Evolutionary conservation across 2,797 vertebrate species (phyloP).

Genomic region (Channallabes apus): DNA sequence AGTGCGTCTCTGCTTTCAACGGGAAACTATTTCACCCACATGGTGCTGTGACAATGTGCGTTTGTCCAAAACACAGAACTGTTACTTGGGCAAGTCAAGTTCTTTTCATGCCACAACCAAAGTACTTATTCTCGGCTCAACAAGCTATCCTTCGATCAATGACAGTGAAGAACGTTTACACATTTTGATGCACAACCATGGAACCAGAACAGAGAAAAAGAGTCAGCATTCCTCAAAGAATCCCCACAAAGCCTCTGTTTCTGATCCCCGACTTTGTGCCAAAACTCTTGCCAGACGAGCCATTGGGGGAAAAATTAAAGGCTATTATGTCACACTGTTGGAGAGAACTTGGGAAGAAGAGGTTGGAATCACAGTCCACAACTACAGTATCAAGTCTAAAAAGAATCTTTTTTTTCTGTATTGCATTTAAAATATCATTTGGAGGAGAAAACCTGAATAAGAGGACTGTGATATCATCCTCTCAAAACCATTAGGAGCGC

Average conservation of each 20-base stretch:
- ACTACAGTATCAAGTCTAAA: constrained; percentile 29
- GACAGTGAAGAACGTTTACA: not conserved
- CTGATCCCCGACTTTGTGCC: constrained; percentile 19
- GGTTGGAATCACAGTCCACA: constrained; percentile 53
- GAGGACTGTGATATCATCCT: constrained; percentile 21
- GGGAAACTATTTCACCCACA: constrained; percentile 18
- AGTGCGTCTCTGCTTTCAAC: not conserved
- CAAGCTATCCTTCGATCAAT: not conserved
- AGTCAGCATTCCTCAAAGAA: constrained; percentile 33
- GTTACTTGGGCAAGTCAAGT: constrained; percentile 1
- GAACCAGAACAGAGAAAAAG: constrained; percentile 27
- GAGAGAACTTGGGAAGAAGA: constrained; percentile 34
- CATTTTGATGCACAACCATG: constrained; percentile 46
- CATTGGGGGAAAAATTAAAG: constrained; percentile 38
- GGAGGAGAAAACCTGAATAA: constrained; percentile 46
- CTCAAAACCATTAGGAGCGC: constrained; percentile 20
- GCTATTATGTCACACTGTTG: constrained; percentile 42
- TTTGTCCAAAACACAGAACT: constrained; percentile 3
- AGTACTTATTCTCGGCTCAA: not conserved
- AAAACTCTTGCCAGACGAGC: constrained; percentile 20
- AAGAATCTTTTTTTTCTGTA: constrained; percentile 32
- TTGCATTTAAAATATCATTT: constrained; percentile 39
- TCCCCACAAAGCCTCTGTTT: constrained; percentile 32
- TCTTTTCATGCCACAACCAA: constrained; percentile 10
- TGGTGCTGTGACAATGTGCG: not conserved